phyloP scores from a whole-genome alignment of 1,140 invertebrate genomes.

The Heliconius hermathena region DNA sequence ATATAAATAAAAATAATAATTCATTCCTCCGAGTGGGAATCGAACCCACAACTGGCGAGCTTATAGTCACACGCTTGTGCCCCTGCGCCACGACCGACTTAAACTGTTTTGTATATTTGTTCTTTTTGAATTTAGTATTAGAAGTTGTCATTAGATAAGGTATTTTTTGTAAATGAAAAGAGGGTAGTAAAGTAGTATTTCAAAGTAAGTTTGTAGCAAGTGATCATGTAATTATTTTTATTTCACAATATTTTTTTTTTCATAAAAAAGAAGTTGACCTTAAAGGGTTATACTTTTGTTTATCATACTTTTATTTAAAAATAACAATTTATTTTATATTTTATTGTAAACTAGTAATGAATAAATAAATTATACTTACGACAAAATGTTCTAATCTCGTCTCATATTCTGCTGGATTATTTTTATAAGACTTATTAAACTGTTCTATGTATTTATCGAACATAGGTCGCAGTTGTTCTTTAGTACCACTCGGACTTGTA shows the following conservation, averaged over 20 bases:
- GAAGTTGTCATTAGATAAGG: neutral
- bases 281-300: neutral
- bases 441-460: constrained; percentile 84
- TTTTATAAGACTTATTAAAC: constrained; percentile 87
- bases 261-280: neutral
- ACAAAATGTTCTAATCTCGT: constrained; percentile 85
- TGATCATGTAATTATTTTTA: neutral
- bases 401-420: constrained; percentile 82
- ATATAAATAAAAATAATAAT: too few species aligned
- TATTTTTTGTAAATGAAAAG: too few species aligned
- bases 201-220: neutral
- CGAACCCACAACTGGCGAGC: too few species aligned
- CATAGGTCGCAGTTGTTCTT: constrained; percentile 67
- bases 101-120: neutral
- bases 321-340: neutral
- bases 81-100: too few species aligned
- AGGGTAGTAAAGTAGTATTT: neutral
- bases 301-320: neutral
- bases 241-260: neutral
- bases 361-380: constrained; percentile 73
- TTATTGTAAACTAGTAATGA: neutral
- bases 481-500: constrained; percentile 39
- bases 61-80: too few species aligned
- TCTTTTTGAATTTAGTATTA: neutral
- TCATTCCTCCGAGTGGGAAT: too few species aligned